Evolutionary conservation across 2,113 vertebrate genomes (phyloP).

Genomic region (Scomber scombrus): DNA sequence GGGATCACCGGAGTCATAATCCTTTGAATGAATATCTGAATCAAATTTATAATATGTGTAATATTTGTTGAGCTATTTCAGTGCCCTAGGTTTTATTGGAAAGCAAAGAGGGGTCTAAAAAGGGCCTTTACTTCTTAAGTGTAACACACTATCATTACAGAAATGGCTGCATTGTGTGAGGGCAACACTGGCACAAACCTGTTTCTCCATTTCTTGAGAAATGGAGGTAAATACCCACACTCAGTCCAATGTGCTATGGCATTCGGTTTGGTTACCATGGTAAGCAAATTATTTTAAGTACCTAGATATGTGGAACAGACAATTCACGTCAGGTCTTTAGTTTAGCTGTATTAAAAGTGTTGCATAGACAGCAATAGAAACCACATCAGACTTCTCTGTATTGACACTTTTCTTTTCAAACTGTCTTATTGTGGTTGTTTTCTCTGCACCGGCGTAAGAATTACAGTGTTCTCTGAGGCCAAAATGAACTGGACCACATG

Average conservation of each 20-base stretch:
- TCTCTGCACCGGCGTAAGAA: neutral
- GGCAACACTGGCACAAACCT: neutral
- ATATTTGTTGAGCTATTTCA: too few relatives aligned
- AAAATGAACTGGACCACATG: neutral
- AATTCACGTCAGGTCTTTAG: neutral
- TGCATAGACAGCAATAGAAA: neutral
- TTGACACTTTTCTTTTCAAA: neutral
- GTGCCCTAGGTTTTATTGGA: too few relatives aligned
- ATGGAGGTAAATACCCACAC: neutral
- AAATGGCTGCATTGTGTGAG: neutral
- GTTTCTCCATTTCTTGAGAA: constrained; percentile 10
- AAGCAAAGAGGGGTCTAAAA: neutral
- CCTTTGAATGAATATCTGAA: too few relatives aligned
- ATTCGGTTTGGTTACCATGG: neutral
- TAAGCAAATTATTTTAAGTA: neutral
- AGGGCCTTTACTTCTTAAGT: neutral
- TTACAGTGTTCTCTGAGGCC: too few relatives aligned
- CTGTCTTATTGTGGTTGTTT: neutral
- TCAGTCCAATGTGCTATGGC: too few relatives aligned
- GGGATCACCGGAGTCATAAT: too few relatives aligned
- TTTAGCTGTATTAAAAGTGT: neutral
- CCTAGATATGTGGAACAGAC: neutral
- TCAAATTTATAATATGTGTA: too few relatives aligned
- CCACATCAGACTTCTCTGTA: neutral
- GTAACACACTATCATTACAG: neutral